These are phyloP conservation scores for Aselliscus stoliczkanus DNA, from an alignment of 2,797 vertebrate genomes.

Conservation along the genomic window DNA sequence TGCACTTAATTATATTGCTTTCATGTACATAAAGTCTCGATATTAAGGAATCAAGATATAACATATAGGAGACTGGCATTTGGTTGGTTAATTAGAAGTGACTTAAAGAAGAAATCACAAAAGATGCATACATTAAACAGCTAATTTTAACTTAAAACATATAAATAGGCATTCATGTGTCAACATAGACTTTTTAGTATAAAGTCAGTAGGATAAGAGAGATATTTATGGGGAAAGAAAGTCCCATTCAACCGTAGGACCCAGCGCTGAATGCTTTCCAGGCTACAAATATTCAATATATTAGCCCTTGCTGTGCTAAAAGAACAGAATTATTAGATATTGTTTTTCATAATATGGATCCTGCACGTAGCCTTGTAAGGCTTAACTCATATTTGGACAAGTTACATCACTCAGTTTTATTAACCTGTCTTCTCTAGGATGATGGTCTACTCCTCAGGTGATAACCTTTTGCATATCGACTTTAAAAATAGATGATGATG, in stretches of 20 bases:
- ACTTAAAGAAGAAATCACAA: background rate
- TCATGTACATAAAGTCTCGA: background rate
- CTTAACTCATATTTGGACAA: background rate
- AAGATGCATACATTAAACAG: background rate
- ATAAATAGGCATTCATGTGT: background rate
- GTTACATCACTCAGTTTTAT: background rate
- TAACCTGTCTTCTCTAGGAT: background rate
- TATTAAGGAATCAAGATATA: background rate
- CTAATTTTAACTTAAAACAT: background rate
- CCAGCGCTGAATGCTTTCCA: background rate
- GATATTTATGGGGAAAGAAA: background rate
- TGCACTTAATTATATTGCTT: background rate
- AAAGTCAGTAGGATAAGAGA: background rate
- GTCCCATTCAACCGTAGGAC: background rate
- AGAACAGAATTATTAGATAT: background rate
- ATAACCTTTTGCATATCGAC: background rate
- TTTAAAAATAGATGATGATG: background rate
- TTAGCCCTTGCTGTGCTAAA: background rate
- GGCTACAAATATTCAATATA: background rate
- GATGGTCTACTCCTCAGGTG: background rate
- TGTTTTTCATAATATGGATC: background rate
- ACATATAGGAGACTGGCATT: background rate
- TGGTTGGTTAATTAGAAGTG: background rate
- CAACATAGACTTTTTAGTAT: background rate
- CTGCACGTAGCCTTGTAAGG: background rate